These are phyloP conservation scores for Ecdyonurus torrentis DNA, from an alignment of 2,888 invertebrate species.

Conservation along the genomic window DNA sequence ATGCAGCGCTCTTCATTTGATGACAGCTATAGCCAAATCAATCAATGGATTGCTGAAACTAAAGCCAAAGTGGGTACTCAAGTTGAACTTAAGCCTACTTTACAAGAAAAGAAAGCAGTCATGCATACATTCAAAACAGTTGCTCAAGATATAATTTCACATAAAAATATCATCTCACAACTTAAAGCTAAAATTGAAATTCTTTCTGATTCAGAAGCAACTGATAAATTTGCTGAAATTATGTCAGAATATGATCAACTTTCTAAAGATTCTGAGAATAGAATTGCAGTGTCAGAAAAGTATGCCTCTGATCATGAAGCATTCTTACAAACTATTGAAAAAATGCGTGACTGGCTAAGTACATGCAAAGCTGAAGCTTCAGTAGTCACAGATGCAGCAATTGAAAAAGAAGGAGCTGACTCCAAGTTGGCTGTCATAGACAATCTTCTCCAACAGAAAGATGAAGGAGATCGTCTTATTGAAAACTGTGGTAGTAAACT, in stretches of 20 bases:
- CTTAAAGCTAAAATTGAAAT: conserved; percentile 64
- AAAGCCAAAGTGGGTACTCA: conserved; percentile 55
- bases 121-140: conserved; percentile 64
- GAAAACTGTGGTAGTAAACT: conserved; percentile 51
- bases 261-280: conserved; percentile 45
- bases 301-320: conserved; percentile 67
- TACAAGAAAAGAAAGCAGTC: conserved; percentile 78
- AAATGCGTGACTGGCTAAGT: conserved; percentile 65
- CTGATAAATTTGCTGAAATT: conserved; percentile 53
- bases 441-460: conserved; percentile 52
- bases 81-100: conserved; percentile 53
- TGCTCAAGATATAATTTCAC: conserved; percentile 71
- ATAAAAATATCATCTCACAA: conserved; percentile 69
- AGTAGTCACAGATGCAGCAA: conserved; percentile 54
- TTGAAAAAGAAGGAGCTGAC: conserved; percentile 63
- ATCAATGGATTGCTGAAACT: conserved; percentile 69
- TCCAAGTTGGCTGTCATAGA: conserved; percentile 56
- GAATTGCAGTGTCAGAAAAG: conserved; percentile 47
- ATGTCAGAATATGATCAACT: conserved; percentile 53
- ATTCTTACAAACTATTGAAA: conserved; percentile 64
- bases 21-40: conserved; percentile 73
- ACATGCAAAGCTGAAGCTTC: conserved; percentile 63
- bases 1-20: conserved; percentile 87
- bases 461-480: conserved; percentile 55
- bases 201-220: conserved; percentile 63